Conservation (phyloP, 2,888 invertebrate species). For the Hoplodrina ambigua region DNA sequence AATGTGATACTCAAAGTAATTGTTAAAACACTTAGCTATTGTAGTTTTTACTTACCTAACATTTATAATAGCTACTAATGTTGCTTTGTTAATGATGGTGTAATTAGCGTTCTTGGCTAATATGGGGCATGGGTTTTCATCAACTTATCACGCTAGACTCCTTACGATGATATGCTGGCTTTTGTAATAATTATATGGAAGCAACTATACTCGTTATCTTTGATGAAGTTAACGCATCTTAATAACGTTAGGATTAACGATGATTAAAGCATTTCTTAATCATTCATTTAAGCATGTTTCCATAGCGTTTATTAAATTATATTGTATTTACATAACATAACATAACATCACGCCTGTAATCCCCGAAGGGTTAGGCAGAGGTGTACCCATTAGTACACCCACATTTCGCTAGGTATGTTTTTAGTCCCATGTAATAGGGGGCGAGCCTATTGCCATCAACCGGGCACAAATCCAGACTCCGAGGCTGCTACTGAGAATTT, state of each 20-base stretch:
- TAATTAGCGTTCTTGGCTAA: conserved; percentile 42
- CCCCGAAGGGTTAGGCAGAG: too few relatives aligned
- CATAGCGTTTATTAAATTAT: too few relatives aligned
- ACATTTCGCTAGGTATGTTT: too few relatives aligned
- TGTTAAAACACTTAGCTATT: conserved; percentile 52
- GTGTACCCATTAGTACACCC: too few relatives aligned
- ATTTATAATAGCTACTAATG: conserved; percentile 41
- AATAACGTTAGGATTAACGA: background rate
- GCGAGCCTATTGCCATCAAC: too few relatives aligned
- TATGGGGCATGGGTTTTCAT: conserved; percentile 30
- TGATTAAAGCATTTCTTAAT: too few relatives aligned
- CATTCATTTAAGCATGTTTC: too few relatives aligned
- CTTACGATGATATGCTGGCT: background rate
- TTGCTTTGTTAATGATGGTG: conserved; percentile 50
- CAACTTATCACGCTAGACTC: background rate
- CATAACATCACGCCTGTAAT: too few relatives aligned
- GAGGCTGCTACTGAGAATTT: too few relatives aligned
- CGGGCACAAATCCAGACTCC: too few relatives aligned
- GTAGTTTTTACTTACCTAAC: conserved; percentile 55
- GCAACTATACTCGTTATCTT: background rate
- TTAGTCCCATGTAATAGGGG: too few relatives aligned
- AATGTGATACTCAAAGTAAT: conserved; percentile 50
- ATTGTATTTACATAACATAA: too few relatives aligned
- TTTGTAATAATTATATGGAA: background rate
- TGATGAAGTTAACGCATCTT: background rate